Percentiles rank a stretch among this genome's conserved stretches.
phyloP scores from a whole-genome alignment of 2,113 vertebrate species.

The Nerophis ophidion region DNA sequence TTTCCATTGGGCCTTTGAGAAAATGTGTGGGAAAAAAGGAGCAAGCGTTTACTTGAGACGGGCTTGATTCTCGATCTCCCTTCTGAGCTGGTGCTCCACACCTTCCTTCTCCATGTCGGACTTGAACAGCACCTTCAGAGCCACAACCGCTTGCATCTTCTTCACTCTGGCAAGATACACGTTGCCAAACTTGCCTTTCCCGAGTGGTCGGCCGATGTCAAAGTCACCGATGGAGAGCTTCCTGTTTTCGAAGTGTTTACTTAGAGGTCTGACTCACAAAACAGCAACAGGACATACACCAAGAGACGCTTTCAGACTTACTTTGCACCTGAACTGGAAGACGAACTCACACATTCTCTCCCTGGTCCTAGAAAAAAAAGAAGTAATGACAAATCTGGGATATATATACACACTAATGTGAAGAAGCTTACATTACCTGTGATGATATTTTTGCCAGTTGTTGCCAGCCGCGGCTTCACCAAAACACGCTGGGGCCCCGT shows the following conservation, averaged over 20 bases:
- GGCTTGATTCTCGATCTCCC: conserved; percentile 89
- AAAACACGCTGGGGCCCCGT: conserved; percentile 57
- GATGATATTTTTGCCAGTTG: conserved; percentile 25
- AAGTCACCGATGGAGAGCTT: conserved; percentile 79
- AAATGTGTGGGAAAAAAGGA: too few relatives aligned
- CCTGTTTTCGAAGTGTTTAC: conserved; percentile 16
- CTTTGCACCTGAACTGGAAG: conserved; percentile 41
- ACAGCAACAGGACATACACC: not conserved
- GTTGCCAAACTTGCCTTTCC: conserved; percentile 91
- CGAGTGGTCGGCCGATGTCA: conserved; percentile 86
- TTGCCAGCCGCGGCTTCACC: conserved; percentile 43
- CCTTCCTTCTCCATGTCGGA: conserved; percentile 88
- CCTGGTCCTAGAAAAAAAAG: conserved; percentile 51
- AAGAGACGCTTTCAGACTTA: conserved; percentile 28
- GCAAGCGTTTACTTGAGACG: conserved; percentile 76
- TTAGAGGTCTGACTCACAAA: not conserved
- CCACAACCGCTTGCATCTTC: conserved; percentile 75
- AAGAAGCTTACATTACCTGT: conserved; percentile 34
- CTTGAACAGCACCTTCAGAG: conserved; percentile 89
- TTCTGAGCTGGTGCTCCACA: conserved; percentile 86
- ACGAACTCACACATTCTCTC: conserved; percentile 54
- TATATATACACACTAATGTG: not conserved
- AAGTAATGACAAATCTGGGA: not conserved
- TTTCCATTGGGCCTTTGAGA: too few relatives aligned
- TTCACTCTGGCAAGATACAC: conserved; percentile 84